phyloP scores from a whole-genome alignment of 1,140 invertebrate species.

The Leptinotarsa lineolata region DNA sequence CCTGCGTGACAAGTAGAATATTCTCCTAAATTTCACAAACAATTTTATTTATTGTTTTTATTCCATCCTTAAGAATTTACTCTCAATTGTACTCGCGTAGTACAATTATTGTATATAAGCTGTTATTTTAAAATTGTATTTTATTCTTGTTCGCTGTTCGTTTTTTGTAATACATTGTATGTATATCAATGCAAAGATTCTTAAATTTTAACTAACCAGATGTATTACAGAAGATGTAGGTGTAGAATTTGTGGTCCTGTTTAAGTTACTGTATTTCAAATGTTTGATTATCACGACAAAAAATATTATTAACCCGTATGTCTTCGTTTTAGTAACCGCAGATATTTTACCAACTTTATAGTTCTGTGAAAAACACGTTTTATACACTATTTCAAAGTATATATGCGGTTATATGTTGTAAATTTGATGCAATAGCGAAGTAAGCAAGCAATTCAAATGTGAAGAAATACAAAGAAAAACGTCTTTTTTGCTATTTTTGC shows the following conservation, averaged over 20 bases:
- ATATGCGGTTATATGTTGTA: slow-evolving; percentile 32
- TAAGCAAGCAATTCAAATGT: slow-evolving; percentile 35
- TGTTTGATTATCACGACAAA: neutral
- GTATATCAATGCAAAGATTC: slow-evolving; percentile 39
- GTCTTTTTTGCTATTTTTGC: neutral
- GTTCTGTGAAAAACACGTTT: slow-evolving; percentile 19
- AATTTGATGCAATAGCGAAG: slow-evolving; percentile 36
- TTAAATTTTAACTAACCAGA: slow-evolving; percentile 18
- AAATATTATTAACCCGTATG: neutral
- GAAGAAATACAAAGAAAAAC: neutral
- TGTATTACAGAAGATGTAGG: slow-evolving; percentile 36
- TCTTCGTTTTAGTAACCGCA: neutral
- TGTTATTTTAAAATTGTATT: slow-evolving; percentile 37
- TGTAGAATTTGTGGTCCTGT: slow-evolving; percentile 36
- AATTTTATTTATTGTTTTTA: slow-evolving; percentile 35
- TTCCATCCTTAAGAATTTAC: slow-evolving; percentile 34
- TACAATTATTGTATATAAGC: slow-evolving; percentile 44
- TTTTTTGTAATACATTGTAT: slow-evolving; percentile 37
- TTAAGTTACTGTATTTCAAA: slow-evolving; percentile 35
- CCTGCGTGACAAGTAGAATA: slow-evolving; percentile 26
- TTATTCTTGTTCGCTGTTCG: slow-evolving; percentile 33
- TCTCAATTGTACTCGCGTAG: slow-evolving; percentile 20
- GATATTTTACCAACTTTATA: neutral
- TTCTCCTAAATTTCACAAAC: neutral
- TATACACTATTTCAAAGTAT: slow-evolving; percentile 26